Base-by-base conservation (phyloP, 2,797 vertebrate species). In the Tarsius wallacei region DNA sequence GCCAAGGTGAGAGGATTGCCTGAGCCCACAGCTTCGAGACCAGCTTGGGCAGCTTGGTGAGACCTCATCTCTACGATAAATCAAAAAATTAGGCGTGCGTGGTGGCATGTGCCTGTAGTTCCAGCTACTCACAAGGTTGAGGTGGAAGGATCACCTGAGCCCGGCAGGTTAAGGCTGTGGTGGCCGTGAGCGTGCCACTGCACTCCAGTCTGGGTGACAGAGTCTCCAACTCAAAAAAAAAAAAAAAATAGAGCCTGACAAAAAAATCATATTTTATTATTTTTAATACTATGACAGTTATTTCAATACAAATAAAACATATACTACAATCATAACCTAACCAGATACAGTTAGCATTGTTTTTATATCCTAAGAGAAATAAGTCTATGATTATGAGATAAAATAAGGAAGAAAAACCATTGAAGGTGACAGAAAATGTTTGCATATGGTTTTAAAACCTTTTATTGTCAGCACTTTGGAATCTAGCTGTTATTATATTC, bases 401-500 rank as follows among this genome's bases (percentile, higher is more conserved):
- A 97, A 96, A 84, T 87, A 91, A 85, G 33, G 26, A 49, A 94
- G 24, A 74, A 57, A 95, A 57, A 1, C 31, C 91, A 84, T 95
- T 94, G 66, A 97, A 93, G 31, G 86, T 97, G 88, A 87, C 94
- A 97, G 93, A 86, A 97, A 96, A 96, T 90, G 94, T 97, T 98
- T 98, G 96, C 95, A 98, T 97, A 97, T 94, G 88, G 83, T 96
- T 95, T 97, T 96, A 83, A 98, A 98, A 97, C 94, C 70, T 97
- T 93, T 97, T 97, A 97, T 96, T 96, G 96, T 98, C 96, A 98
- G 74, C 98, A 98, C 86, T 98, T 98, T 99, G 97, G 95, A 98
- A 97, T 98, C 97, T 98, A 98, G 98, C 98, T 98, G 98, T 99
- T 98, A 99, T 99, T 99, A 98, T 99, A 99, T 99, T 99, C 98